Evolutionary conservation across 1,140 invertebrate species (phyloP).

Genomic region (Caenorhabditis briggsae): DNA sequence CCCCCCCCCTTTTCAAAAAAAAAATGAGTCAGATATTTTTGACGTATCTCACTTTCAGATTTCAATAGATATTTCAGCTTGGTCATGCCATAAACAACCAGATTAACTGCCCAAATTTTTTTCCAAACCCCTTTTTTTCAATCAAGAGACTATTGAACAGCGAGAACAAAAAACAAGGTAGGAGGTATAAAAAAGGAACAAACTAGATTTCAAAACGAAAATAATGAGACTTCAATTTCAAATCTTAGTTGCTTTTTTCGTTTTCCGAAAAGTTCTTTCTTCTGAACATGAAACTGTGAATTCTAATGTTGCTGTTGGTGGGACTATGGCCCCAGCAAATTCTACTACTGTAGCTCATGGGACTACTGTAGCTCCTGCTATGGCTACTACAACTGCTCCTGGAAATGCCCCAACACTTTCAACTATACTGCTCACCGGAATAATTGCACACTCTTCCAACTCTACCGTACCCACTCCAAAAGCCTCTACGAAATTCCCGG

Average conservation of each 20-base stretch:
- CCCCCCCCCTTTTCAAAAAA: no score
- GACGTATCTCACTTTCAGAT: background rate
- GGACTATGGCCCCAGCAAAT: background rate
- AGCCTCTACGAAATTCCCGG: background rate
- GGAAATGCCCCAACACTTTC: no score
- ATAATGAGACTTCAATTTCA: background rate
- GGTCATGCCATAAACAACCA: background rate
- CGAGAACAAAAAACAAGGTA: constrained; percentile 2
- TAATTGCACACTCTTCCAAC: no score
- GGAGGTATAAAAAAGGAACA: background rate
- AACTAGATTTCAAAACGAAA: background rate
- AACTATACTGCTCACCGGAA: no score
- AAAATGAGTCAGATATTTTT: background rate
- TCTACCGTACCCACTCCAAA: background rate
- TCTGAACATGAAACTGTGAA: background rate
- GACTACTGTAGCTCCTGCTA: no score
- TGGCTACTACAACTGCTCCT: no score
- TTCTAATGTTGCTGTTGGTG: background rate
- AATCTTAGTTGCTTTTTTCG: background rate
- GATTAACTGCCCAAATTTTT: background rate
- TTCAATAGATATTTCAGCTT: background rate
- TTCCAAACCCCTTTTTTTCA: background rate
- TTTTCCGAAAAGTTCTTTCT: background rate
- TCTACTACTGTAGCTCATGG: no score
- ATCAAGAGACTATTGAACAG: constrained; percentile 30